These are phyloP conservation scores for Menidia menidia DNA, from an alignment of 2,797 vertebrate genomes.

Conservation along the genomic window DNA sequence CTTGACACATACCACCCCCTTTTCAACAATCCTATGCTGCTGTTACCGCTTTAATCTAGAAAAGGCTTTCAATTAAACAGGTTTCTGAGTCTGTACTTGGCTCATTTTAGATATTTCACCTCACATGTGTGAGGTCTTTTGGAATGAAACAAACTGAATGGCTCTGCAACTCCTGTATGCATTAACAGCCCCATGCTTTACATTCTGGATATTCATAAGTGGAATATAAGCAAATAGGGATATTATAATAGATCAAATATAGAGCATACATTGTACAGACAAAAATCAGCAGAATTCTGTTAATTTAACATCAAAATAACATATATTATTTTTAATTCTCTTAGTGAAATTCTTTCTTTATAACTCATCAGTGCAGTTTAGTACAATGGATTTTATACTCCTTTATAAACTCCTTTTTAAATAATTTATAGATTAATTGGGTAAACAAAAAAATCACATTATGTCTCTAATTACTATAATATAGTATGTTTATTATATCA, in stretches of 20 bases:
- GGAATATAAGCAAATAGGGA: not conserved
- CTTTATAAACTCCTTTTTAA: too few relatives aligned
- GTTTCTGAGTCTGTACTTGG: constrained; percentile 19
- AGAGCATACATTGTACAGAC: not conserved
- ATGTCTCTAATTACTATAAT: not conserved
- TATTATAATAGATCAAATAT: not conserved
- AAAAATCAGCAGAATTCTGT: not conserved
- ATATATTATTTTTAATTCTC: too few relatives aligned
- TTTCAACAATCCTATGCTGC: constrained; percentile 36
- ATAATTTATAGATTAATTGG: too few relatives aligned
- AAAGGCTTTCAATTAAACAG: constrained; percentile 35
- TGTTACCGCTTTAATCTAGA: constrained; percentile 41
- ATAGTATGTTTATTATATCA: not conserved
- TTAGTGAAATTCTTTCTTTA: too few relatives aligned
- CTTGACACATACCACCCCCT: constrained; percentile 44
- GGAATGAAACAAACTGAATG: constrained; percentile 32
- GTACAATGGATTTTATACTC: not conserved
- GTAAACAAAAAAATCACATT: not conserved
- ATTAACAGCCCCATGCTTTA: not conserved
- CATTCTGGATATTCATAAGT: not conserved
- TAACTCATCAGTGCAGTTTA: too few relatives aligned
- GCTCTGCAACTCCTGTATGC: constrained; percentile 21
- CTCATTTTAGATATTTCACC: constrained; percentile 51
- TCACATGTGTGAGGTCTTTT: constrained; percentile 53
- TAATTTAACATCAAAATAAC: too few relatives aligned